Conservation (phyloP, 2,113 vertebrate genomes). For the Nothocercus nigrocapillus region DNA sequence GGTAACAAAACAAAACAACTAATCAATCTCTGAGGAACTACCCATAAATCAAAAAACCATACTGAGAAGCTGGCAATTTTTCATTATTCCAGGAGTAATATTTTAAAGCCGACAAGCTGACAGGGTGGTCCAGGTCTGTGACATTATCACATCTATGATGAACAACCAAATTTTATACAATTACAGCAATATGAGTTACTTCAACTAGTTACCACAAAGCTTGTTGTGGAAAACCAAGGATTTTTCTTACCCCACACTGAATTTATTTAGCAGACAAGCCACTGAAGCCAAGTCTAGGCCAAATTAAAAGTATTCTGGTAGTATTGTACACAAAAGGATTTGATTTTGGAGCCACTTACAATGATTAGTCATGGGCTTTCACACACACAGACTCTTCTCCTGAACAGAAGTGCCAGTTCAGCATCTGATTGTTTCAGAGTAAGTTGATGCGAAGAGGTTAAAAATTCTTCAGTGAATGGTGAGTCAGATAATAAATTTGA, state of each 20-base stretch:
- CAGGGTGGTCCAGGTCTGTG: slow-evolving; percentile 64
- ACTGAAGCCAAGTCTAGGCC: not conserved
- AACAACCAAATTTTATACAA: not conserved
- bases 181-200: not conserved
- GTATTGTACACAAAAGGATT: not conserved
- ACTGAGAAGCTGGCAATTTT: slow-evolving; percentile 74
- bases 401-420: not conserved
- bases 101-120: slow-evolving; percentile 71
- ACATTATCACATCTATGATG: slow-evolving; percentile 54
- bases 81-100: slow-evolving; percentile 69
- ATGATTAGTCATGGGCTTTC: not conserved
- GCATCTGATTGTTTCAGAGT: not conserved
- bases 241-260: not conserved
- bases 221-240: not conserved
- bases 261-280: not conserved
- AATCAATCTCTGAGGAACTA: slow-evolving; percentile 69
- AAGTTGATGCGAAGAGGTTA: not conserved
- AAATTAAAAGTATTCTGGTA: not conserved
- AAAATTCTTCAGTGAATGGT: not conserved
- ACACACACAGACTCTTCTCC: not conserved
- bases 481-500: not conserved
- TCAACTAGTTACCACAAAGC: not conserved
- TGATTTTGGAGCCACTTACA: not conserved
- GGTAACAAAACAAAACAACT: slow-evolving; percentile 74
- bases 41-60: slow-evolving; percentile 79